Evolutionary conservation across 1,140 invertebrate genomes (phyloP), one percentile per base, ranked within the genome.

Genomic region (Calliphora vicina): DNA sequence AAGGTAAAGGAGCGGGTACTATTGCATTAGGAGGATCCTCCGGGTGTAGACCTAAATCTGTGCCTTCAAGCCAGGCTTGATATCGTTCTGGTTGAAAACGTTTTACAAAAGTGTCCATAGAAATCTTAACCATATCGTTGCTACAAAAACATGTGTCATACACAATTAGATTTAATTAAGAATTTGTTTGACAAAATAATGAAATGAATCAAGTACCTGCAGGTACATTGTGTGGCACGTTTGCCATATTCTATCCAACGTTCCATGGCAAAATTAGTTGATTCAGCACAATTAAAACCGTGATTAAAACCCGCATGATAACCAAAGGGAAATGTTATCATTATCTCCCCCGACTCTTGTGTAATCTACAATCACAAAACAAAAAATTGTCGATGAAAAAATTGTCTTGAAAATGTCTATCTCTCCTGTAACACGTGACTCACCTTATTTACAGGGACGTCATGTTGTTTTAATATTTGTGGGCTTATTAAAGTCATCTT

Each of bases 241-340:
- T 99, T 99, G 0, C 99, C 99, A 92, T 99, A 99, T 90, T 99
- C 99, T 23, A 99, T 96, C 99, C 99, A 99, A 84, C 99, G 92
- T 20, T 95, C 94, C 72, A 97, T 95, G 2, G 99, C 99, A 93
- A 99, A 99, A 92, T 99, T 99, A 0, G 99, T 99, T 0, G 98
- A 99, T 91, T 99, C 99, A 0, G 99, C 99, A 92, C 97, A 98
- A 88, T 99, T 99, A 87, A 98, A 99, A 10, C 98, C 98, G 92
- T 99, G 97, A 91, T 99, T 99, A 86, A 98, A 99, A 0, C 98
- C 97, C 81, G 97, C 96, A 92, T 99, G 98, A 90, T 99, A 99
- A 1, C 97, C 97, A 91, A 97, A 99, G 0, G 99, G 99, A 92
- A 99, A 99, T 1, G 99, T 99, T 27, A 99, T 99, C 95, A 99